phyloP scores from a whole-genome alignment of 2,113 vertebrate genomes.

The Ammodytes marinus region DNA sequence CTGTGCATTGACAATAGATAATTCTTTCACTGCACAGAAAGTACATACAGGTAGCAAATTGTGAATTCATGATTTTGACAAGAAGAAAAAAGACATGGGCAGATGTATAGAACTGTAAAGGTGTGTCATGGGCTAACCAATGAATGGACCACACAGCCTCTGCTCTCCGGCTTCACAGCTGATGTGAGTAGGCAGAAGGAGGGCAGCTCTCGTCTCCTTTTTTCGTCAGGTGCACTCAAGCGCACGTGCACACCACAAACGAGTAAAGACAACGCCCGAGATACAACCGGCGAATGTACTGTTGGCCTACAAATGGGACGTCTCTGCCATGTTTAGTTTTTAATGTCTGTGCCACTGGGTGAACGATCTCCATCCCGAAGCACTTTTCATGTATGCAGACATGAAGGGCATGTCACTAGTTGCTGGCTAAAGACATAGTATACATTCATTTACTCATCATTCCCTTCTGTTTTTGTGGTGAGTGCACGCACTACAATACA shows the following conservation, averaged over 20 bases:
- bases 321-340: neutral
- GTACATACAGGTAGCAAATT: no score
- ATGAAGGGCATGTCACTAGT: no score
- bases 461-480: no score
- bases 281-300: neutral
- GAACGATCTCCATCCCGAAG: neutral
- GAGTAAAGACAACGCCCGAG: neutral
- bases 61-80: no score
- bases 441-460: no score
- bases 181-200: constrained; percentile 73
- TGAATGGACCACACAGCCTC: neutral
- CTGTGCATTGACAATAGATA: no score
- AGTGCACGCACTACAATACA: no score
- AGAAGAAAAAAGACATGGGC: no score
- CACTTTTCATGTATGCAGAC: neutral
- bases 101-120: neutral
- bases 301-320: constrained; percentile 35
- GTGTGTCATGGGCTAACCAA: neutral
- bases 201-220: constrained; percentile 47
- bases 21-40: no score
- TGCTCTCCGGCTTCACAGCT: neutral
- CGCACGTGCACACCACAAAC: neutral
- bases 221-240: constrained; percentile 43
- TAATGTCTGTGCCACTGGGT: constrained; percentile 41
- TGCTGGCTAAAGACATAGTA: no score